Base-by-base conservation (phyloP, 2,113 vertebrate genomes). In the Passer domesticus region DNA sequence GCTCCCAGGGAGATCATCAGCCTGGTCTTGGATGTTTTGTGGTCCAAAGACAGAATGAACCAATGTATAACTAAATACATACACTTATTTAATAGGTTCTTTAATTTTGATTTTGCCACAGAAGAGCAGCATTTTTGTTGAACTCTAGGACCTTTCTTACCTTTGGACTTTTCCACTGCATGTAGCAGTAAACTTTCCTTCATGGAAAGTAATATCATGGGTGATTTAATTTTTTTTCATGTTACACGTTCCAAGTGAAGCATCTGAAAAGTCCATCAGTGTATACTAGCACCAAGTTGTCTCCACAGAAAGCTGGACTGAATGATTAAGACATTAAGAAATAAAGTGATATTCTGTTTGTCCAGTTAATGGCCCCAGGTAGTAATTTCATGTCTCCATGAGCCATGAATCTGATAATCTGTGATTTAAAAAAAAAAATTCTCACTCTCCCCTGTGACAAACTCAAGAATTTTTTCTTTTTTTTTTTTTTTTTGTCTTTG, bases 201-300 rank as follows among this genome's bases (percentile, higher is more conserved):
- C 24, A 35, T 30, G 55, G 68, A 95, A 96, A 94, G 15, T 43
- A 66, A 33, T 66, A 72, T 19, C 27, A 35, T 46, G 92, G 27
- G 9, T 82, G 41, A 25, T 60, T 60, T 73, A 39, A 49, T 58
- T 53, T 33, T 79, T 91, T 90, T 92, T 79, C 6, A 9, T 1
- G 0, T 73, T 94, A 31, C 8, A 1, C 17, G 6, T 89, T 92
- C 85, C 67, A 76, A 76, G 23, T 30, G 23, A 70, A 92, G 60
- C 68, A 85, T 87, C 90, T 95, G 93, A 94, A 94, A 95, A 83
- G n/a, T 77, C 35, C 63, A 92, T 94, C 91, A 83, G 10, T 47
- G 15, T 27, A 58, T 75, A 24, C 22, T 28, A 81, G 27, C 77
- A 79, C 44, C 22, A 33, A 56, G 12, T 49, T 60, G 37, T 78